phyloP scores from a whole-genome alignment of 2,797 vertebrate genomes.

The Pempheris klunzingeri region DNA sequence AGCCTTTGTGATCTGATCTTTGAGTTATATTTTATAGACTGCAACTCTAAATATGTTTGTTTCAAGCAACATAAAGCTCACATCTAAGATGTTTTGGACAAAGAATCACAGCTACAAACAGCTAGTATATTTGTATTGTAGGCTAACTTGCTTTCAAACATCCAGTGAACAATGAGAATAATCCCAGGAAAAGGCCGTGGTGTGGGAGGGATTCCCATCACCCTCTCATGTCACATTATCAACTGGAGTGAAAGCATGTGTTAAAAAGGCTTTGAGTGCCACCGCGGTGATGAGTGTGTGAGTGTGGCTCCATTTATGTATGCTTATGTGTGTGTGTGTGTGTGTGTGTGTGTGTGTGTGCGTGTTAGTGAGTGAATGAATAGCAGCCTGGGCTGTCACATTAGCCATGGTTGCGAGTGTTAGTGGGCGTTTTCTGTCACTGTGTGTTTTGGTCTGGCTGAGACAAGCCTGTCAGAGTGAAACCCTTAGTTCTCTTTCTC shows the following conservation, averaged over 20 bases:
- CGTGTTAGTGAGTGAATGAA: slow-evolving; percentile 46
- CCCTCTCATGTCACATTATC: slow-evolving; percentile 60
- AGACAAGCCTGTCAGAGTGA: slow-evolving; percentile 50
- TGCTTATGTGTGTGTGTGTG: slow-evolving; percentile 10
- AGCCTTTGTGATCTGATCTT: too few relatives aligned
- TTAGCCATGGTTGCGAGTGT: slow-evolving; percentile 70
- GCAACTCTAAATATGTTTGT: neutral
- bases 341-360: slow-evolving; percentile 23
- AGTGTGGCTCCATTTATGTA: slow-evolving; percentile 37
- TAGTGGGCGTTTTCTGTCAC: slow-evolving; percentile 59
- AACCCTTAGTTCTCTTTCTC: slow-evolving; percentile 42
- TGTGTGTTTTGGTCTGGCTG: slow-evolving; percentile 56
- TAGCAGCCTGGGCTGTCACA: slow-evolving; percentile 68
- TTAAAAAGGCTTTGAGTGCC: slow-evolving; percentile 55
- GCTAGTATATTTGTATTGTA: neutral
- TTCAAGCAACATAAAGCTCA: neutral
- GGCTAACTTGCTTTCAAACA: neutral
- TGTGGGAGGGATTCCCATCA: slow-evolving; percentile 52
- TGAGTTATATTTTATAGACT: too few relatives aligned
- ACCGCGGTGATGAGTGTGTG: slow-evolving; percentile 51
- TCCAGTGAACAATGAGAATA: slow-evolving; percentile 19
- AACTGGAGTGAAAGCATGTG: slow-evolving; percentile 59
- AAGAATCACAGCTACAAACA: too few relatives aligned
- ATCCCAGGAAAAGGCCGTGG: neutral
- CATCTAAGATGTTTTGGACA: neutral